phyloP scores from a whole-genome alignment of 2,797 vertebrate species.

The Trichosurus vulpecula region DNA sequence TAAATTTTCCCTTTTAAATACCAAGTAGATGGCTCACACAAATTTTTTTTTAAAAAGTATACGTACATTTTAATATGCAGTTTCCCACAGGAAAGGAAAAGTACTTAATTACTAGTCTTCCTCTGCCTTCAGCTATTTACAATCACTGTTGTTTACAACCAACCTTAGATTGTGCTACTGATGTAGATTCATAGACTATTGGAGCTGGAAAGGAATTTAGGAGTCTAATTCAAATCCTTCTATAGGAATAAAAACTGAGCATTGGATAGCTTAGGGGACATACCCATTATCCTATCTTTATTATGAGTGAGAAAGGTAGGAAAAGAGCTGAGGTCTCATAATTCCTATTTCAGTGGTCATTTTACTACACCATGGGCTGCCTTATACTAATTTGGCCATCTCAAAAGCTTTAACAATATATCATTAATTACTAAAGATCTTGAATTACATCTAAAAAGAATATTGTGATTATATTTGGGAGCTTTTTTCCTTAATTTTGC shows the following conservation, averaged over 20 bases:
- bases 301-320: background rate
- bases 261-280: background rate
- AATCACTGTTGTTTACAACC: conserved; percentile 22
- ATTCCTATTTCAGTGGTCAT: background rate
- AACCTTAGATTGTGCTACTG: background rate
- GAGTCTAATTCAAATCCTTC: background rate
- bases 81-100: background rate
- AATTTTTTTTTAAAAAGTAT: conserved; percentile 32
- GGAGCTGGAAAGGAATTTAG: conserved; percentile 22
- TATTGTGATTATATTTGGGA: conserved; percentile 40
- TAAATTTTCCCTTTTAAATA: background rate
- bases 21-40: conserved; percentile 42
- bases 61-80: background rate
- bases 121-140: background rate
- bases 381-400: background rate
- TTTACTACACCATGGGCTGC: background rate
- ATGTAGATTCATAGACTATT: background rate
- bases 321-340: background rate
- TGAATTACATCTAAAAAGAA: conserved; percentile 48
- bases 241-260: background rate
- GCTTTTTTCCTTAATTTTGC: conserved; percentile 66
- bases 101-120: background rate
- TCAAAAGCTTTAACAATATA: conserved; percentile 5
- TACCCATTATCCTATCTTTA: background rate
- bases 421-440: conserved; percentile 35